Evolutionary conservation across 53 echinoderm and acorn worm genomes (phyloP), one percentile per base, ranked within the genome.

Genomic region (Paelopatides confundens): DNA sequence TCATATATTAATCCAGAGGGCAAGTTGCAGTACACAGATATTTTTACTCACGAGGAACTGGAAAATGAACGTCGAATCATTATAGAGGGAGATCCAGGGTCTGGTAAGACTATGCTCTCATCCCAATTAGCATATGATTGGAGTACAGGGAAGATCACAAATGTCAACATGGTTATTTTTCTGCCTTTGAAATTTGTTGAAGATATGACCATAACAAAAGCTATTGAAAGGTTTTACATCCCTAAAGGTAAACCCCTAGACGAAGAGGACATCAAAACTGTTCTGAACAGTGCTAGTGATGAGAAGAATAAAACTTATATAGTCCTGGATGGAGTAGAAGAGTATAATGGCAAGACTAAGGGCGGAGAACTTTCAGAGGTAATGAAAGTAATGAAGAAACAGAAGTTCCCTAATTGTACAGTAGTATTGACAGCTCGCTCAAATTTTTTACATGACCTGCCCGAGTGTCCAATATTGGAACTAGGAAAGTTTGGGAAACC

Each of bases 171-270:
- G 48, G 48, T 48, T 48, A 14, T 48, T 2, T n/a, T n/a, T n/a
- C n/a, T n/a, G n/a, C n/a, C n/a, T n/a, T n/a, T n/a, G n/a, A n/a
- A n/a, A n/a, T n/a, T n/a, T n/a, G n/a, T n/a, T n/a, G n/a, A n/a
- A n/a, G n/a, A n/a, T n/a, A n/a, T n/a, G n/a, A n/a, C n/a, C 14
- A 12, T 48, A 48, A 12, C 14, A 12, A 14, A 66, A 12, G 30
- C 67, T 66, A 66, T 66, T 11, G 29, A 66, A 12, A 15, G 29
- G 34, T 66, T 66, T n/a, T 66, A 66, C 67, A 66, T 66, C 29
- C 67, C 67, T 4, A 33, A 29, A 27, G 34, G 29, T 66, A 31
- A 30, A 28, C 0, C 67, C 3, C 6, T 66, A 29, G 17, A 26
- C 17, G 66, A 3, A 26, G 33, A 29, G n/a, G 66, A 66, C 66